Percentiles rank a stretch among this genome's conserved stretches.
Evolutionary conservation across 2,797 vertebrate genomes (phyloP).

Genomic region (Poeciliopsis paucimaculata): DNA sequence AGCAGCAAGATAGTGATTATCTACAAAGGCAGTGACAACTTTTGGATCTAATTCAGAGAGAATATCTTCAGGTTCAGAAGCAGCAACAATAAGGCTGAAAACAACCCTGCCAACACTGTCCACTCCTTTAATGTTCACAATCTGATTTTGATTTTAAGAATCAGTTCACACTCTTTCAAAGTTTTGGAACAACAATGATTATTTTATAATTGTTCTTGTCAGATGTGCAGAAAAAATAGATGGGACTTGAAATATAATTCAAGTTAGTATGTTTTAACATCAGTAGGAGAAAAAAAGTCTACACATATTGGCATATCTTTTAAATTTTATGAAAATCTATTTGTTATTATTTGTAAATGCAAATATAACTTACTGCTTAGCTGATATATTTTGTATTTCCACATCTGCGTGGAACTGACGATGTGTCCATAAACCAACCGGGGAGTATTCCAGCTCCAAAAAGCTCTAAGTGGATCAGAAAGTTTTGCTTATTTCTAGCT

Average conservation of each 20-base stretch:
- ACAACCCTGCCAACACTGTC: not conserved
- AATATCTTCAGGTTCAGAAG: slow-evolving; percentile 13
- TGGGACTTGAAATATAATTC: not conserved
- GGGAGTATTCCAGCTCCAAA: slow-evolving; percentile 52
- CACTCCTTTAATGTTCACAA: not conserved
- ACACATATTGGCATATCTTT: not conserved
- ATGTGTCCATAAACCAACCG: slow-evolving; percentile 73
- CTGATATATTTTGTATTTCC: slow-evolving; percentile 16
- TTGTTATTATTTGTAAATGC: not conserved
- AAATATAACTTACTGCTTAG: not conserved
- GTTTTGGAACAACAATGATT: not conserved
- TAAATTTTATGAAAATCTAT: not conserved
- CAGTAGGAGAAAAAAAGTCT: not conserved
- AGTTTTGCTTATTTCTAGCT: not conserved
- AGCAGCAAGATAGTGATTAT: slow-evolving; percentile 14
- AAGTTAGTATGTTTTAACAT: not conserved
- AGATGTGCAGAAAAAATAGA: not conserved
- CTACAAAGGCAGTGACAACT: slow-evolving; percentile 5
- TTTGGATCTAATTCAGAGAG: slow-evolving; percentile 31
- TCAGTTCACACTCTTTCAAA: not conserved
- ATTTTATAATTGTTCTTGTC: not conserved
- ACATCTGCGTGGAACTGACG: slow-evolving; percentile 41
- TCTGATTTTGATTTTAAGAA: not conserved
- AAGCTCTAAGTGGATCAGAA: not conserved
- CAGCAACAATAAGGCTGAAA: not conserved